Evolutionary conservation across 2,113 vertebrate species (phyloP).

Genomic region (Siniperca knerii): DNA sequence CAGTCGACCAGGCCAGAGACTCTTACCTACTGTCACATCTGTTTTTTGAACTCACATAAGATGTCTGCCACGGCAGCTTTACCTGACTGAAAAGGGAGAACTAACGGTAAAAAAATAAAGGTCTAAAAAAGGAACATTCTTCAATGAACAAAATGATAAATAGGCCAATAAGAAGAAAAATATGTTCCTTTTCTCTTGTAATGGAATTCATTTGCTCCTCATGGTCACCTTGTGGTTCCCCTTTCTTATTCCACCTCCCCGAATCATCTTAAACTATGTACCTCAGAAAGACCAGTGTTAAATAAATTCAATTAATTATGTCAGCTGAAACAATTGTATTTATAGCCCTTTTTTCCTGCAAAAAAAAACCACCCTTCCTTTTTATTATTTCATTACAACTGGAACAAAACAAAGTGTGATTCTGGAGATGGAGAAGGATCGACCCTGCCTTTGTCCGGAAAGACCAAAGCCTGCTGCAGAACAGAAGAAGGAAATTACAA

Average conservation of each 20-base stretch:
- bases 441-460: slow-evolving; percentile 81
- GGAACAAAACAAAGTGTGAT: slow-evolving; percentile 67
- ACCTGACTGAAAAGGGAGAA: slow-evolving; percentile 62
- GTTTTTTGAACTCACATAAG: slow-evolving; percentile 65
- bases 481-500: slow-evolving; percentile 84
- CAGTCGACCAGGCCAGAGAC: slow-evolving; percentile 67
- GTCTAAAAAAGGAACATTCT: slow-evolving; percentile 44
- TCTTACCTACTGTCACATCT: slow-evolving; percentile 58
- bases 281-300: slow-evolving; percentile 76
- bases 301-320: slow-evolving; percentile 66
- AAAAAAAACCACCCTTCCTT: slow-evolving; percentile 19
- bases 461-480: slow-evolving; percentile 92
- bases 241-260: slow-evolving; percentile 57
- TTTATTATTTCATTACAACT: slow-evolving; percentile 64
- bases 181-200: slow-evolving; percentile 59
- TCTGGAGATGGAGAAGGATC: slow-evolving; percentile 75
- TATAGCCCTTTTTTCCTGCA: slow-evolving; percentile 41
- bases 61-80: slow-evolving; percentile 55
- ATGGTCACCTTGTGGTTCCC: slow-evolving; percentile 62
- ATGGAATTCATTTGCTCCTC: slow-evolving; percentile 69
- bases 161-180: slow-evolving; percentile 56
- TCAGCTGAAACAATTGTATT: slow-evolving; percentile 69
- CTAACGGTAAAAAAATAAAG: slow-evolving; percentile 47
- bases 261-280: slow-evolving; percentile 71
- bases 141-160: slow-evolving; percentile 64